Base-by-base conservation (phyloP, 1,140 invertebrate species). In the Rhizoglyphus robini region DNA sequence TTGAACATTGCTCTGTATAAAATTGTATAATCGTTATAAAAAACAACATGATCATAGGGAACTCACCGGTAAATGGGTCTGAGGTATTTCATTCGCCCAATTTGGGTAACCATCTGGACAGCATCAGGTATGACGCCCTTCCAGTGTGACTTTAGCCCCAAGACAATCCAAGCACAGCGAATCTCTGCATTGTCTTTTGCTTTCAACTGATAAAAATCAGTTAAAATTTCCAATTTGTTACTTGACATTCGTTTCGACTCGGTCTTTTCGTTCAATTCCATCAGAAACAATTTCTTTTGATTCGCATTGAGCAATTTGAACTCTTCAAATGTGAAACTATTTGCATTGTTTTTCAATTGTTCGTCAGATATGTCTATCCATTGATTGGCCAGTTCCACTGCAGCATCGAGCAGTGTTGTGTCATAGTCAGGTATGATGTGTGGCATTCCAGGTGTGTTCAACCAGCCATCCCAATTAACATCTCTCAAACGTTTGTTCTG, bases 61-160 rank as follows among this genome's bases (percentile, higher is more conserved):
- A n/a, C n/a, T n/a, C n/a, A n/a, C n/a, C 88, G 80, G 74, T 90
- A 94, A 51, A 95, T 80, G 18, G 90, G 89, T 54, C 88, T 78
- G 0, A 89, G 84, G 79, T 84, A 95, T 73, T 95, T 95, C 86
- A 95, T 89, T 67, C 92, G 81, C 58, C 91, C 90, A 73, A 89
- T 83, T 27, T 82, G 79, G 66, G 85, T 89, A 3, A 90, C 82
- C 79, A 93, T 93, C 1, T 83, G 72, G 25, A 94, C 77, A 8
- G 84, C 84, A 2, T 72, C 68, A 0, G 79, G 73, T 34, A 94
- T 76, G 69, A 83, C 81, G 0, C 82, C 76, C 51, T 81, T 72
- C 79, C 88, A 87, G 48, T 81, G 79, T 4, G 82, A 82, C 73
- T 83, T 84, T 0, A 95, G 78, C 65, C 87, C 83, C 36, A 93